Evolutionary conservation across 2,797 vertebrate species (phyloP).

Genomic region (Darevskia mixta): DNA sequence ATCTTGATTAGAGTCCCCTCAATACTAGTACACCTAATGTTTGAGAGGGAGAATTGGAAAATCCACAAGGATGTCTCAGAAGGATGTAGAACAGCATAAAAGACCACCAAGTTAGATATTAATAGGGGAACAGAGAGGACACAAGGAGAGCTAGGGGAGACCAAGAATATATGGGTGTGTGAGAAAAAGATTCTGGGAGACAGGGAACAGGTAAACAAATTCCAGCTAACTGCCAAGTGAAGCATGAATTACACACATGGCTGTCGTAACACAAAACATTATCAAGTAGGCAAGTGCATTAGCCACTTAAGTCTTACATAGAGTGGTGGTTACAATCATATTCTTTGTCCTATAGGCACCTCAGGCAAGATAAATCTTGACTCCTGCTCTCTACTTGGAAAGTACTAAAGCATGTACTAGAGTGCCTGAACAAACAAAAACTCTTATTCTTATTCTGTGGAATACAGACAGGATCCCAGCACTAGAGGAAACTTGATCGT

Average conservation of each 20-base stretch:
- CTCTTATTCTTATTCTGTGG: background rate
- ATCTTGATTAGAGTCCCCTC: background rate
- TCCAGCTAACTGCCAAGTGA: background rate
- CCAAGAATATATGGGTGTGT: background rate
- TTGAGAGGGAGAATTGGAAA: background rate
- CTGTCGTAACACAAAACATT: background rate
- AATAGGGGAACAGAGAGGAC: background rate
- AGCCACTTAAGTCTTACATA: background rate
- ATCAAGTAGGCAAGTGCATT: constrained; percentile 5
- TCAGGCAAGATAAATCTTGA: background rate
- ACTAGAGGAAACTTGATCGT: background rate
- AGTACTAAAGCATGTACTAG: background rate
- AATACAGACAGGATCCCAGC: background rate
- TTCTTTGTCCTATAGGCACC: constrained; percentile 2
- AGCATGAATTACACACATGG: background rate
- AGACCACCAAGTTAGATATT: background rate
- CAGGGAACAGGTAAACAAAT: background rate
- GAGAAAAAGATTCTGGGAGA: background rate
- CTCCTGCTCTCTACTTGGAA: background rate
- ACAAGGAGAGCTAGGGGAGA: background rate
- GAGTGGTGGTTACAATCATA: background rate
- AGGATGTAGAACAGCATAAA: background rate
- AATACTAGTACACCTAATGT: background rate
- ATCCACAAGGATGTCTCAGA: background rate
- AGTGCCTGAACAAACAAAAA: background rate